Percentiles rank a stretch among this genome's conserved stretches.
phyloP scores from a whole-genome alignment of 2,797 vertebrate genomes.

The Enteromius thamalakanensis region DNA sequence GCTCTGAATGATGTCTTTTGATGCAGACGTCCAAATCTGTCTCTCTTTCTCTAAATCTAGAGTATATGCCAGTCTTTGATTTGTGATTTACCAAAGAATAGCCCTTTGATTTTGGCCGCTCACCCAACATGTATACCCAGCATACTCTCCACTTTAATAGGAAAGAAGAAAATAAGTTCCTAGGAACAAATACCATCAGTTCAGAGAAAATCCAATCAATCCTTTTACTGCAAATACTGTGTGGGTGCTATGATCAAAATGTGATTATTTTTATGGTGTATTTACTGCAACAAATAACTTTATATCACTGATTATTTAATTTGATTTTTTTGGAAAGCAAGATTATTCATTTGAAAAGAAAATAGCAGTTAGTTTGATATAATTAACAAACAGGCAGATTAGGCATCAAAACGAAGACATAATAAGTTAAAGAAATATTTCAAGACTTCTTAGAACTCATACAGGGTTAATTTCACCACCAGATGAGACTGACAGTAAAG shows the following conservation, averaged over 20 bases:
- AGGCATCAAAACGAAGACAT: neutral
- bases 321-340: neutral
- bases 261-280: neutral
- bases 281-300: neutral
- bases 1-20: slow-evolving; percentile 53
- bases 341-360: neutral
- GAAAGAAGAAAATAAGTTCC: neutral
- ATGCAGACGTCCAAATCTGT: neutral
- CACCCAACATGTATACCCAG: slow-evolving; percentile 46
- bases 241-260: slow-evolving; percentile 5
- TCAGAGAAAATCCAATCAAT: slow-evolving; percentile 30
- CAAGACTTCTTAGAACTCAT: neutral
- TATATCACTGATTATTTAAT: neutral
- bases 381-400: neutral
- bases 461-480: slow-evolving; percentile 23
- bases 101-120: slow-evolving; percentile 52
- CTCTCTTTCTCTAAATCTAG: slow-evolving; percentile 33
- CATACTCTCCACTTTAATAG: slow-evolving; percentile 11
- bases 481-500: slow-evolving; percentile 44
- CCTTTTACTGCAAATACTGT: slow-evolving; percentile 18
- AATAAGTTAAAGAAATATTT: neutral
- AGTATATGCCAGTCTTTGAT: slow-evolving; percentile 39
- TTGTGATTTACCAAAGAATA: slow-evolving; percentile 50
- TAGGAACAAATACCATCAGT: slow-evolving; percentile 20
- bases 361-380: neutral